phyloP scores from a whole-genome alignment of 2,797 vertebrate species.

The Lepus oiostolus region DNA sequence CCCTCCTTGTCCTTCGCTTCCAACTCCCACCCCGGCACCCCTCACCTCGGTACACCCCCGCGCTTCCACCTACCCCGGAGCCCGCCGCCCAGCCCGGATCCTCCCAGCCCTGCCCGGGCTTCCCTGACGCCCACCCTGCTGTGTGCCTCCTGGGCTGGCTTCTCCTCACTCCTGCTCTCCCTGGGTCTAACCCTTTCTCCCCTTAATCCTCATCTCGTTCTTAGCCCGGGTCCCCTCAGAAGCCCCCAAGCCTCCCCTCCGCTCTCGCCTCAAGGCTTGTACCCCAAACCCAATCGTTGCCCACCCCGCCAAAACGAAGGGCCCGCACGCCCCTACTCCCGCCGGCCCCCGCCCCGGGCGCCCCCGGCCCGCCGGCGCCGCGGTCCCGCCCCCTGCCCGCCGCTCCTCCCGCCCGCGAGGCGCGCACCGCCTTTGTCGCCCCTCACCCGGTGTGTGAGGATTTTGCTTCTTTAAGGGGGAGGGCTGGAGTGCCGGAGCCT shows the following conservation, averaged over 20 bases:
- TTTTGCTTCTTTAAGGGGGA: conserved; percentile 78
- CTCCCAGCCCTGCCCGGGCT: conserved; percentile 25
- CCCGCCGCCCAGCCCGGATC: background rate
- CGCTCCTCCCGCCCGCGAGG: conserved; percentile 77
- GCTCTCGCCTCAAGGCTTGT: background rate
- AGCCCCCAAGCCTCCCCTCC: background rate
- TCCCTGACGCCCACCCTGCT: conserved; percentile 14
- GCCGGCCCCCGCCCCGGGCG: conserved; percentile 66
- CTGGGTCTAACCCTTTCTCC: conserved; percentile 68
- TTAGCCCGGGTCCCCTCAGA: conserved; percentile 13
- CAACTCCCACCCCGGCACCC: conserved; percentile 60
- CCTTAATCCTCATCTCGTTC: conserved; percentile 63
- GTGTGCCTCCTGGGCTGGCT: conserved; percentile 43
- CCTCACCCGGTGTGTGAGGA: conserved; percentile 79
- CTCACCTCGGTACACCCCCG: background rate
- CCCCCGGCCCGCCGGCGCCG: conserved; percentile 69
- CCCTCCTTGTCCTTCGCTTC: conserved; percentile 54
- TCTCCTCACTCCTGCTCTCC: conserved; percentile 49
- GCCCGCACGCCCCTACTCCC: background rate
- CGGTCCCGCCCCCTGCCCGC: conserved; percentile 78
- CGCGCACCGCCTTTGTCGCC: conserved; percentile 83
- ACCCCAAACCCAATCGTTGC: conserved; percentile 32
- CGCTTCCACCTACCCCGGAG: background rate
- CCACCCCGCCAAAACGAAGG: conserved; percentile 72
- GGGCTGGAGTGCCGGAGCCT: conserved; percentile 64